A percentile compares a stretch with the other conserved stretches of the same genome.
These are phyloP conservation scores for Accipiter virgatus DNA, from an alignment of 2,113 vertebrate species.

Conservation along the genomic window DNA sequence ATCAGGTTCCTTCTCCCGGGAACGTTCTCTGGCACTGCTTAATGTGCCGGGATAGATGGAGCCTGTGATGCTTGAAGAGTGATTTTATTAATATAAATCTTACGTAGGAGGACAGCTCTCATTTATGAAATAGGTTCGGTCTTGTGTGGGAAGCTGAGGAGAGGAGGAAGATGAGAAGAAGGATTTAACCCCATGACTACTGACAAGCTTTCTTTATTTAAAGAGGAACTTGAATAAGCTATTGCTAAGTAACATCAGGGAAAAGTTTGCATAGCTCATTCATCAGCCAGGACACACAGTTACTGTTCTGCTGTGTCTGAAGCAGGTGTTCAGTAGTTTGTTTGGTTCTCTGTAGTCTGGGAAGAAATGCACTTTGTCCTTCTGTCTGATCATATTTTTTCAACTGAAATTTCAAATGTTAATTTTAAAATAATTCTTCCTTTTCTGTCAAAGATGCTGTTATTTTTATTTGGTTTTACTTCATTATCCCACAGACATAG, in stretches of 20 bases:
- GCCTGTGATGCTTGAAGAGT: neutral
- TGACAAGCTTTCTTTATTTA: neutral
- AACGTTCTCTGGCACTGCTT: neutral
- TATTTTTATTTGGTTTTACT: neutral
- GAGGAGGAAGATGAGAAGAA: slow-evolving; percentile 35
- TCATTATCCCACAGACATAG: neutral
- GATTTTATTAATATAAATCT: slow-evolving; percentile 42
- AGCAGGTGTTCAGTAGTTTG: neutral
- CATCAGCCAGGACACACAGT: neutral
- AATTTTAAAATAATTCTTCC: neutral
- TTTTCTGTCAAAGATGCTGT: neutral
- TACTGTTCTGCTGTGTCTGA: neutral
- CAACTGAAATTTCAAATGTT: neutral
- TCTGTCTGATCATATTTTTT: neutral
- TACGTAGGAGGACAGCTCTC: slow-evolving; percentile 60
- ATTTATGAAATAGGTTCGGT: slow-evolving; percentile 46
- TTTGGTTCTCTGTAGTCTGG: neutral
- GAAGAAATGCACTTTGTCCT: neutral
- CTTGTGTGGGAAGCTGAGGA: slow-evolving; percentile 49
- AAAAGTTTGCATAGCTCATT: neutral
- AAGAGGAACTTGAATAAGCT: neutral
- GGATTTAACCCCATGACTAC: slow-evolving; percentile 8
- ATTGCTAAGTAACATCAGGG: neutral
- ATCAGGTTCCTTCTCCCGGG: neutral
- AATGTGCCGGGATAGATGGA: neutral